Evolutionary conservation across 2,113 vertebrate genomes (phyloP).

Genomic region (Perca fluviatilis): DNA sequence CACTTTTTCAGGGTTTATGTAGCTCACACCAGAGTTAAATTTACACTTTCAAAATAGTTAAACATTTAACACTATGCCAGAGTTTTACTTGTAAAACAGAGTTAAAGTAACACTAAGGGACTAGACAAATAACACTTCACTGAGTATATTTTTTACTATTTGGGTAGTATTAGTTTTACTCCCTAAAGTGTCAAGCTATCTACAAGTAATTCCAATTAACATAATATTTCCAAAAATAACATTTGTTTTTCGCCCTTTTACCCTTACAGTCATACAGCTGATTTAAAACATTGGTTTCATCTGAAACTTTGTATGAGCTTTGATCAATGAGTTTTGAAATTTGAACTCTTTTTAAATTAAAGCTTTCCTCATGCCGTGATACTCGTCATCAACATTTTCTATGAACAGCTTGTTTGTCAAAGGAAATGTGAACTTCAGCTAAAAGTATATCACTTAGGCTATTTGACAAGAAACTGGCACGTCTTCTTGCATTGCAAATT

Average conservation of each 20-base stretch:
- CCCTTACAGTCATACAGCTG: neutral
- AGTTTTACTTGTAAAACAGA: too few species aligned
- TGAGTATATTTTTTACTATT: too few species aligned
- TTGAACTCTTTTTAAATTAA: neutral
- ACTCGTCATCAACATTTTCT: neutral
- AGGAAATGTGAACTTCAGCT: slow-evolving; percentile 1
- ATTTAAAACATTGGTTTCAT: neutral
- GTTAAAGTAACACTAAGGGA: too few species aligned
- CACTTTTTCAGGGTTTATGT: too few species aligned
- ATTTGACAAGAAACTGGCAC: slow-evolving; percentile 22
- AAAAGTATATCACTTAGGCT: neutral
- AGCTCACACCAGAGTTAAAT: too few species aligned
- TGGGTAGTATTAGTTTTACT: too few species aligned
- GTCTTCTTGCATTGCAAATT: slow-evolving; percentile 11
- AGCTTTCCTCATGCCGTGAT: neutral
- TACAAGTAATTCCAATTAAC: neutral
- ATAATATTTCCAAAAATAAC: neutral
- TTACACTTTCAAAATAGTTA: too few species aligned
- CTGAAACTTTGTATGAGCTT: neutral
- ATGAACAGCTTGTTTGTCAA: neutral
- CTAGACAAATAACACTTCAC: too few species aligned
- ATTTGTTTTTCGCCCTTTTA: neutral
- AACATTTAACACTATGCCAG: too few species aligned
- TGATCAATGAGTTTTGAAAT: neutral
- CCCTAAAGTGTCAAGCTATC: too few species aligned